Base-by-base conservation (phyloP, 1,140 invertebrate genomes). In the Brachionus rubens region DNA sequence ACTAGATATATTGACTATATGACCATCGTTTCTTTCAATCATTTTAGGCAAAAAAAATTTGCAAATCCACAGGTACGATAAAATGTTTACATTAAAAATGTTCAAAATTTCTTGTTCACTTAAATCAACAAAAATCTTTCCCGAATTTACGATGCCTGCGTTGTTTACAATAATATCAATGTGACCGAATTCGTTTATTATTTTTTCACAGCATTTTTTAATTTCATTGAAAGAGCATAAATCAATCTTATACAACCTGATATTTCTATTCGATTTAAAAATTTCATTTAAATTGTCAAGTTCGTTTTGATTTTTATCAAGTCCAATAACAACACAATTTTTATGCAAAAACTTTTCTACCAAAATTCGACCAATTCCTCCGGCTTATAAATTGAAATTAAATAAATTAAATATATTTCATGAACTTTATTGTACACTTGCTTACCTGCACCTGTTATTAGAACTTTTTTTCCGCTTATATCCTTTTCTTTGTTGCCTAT, bases 161-260 rank as follows among this genome's bases (percentile, higher is more conserved):
- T 72, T 72, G 26, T 72, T 72, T 9, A 72, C 50, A 24, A 72
- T n/a, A 48, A 72, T 72, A 30, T 48, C 50, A 16, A 72, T n/a
- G 50, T 16, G 6, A 5, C 46, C 68, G 24, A 50, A 12, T 21
- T 72, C 47, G 10, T 16, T 48, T 19, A 10, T 7, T 26, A 72
- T 72, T 72, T 41, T 9, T 21, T 26, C 12, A 40, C 43, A 72
- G 14, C 28, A 40, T 33, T 48, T 28, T 14, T 33, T 26, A 30
- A 72, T 72, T 24, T 72, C 28, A 0, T 72, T n/a, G 9, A 54
- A 10, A 50, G 19, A 48, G 21, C 30, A 16, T 40, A 72, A 48
- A 24, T 72, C 47, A 19, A 72, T 6, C 6, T 19, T 21, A 50
- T n/a, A 72, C 19, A 30, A 24, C 12, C 43, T 19, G 24, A 65